Evolutionary conservation across 2,113 vertebrate genomes (phyloP).

Genomic region (Burhinus oedicnemus): DNA sequence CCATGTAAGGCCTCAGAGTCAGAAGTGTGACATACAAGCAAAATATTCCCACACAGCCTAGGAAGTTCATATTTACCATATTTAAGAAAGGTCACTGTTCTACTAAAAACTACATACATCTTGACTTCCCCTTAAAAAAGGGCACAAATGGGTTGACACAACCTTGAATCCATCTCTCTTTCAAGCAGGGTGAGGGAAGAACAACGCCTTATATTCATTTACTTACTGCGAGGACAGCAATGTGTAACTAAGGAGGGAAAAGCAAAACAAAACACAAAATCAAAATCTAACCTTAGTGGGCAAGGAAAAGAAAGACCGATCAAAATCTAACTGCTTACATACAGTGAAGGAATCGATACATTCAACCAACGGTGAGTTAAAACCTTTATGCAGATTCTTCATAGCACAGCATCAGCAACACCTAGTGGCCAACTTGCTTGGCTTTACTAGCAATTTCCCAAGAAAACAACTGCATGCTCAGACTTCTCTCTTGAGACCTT

Average conservation of each 20-base stretch:
- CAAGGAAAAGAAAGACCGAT: background rate
- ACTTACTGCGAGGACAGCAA: conserved; percentile 80
- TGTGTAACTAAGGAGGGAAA: conserved; percentile 62
- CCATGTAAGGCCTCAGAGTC: background rate
- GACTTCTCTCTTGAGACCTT: background rate
- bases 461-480: background rate
- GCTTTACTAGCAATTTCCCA: background rate
- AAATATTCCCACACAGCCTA: background rate
- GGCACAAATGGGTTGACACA: background rate
- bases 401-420: conserved; percentile 68
- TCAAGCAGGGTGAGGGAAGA: background rate
- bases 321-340: background rate
- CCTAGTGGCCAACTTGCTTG: conserved; percentile 62
- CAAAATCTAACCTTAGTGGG: background rate
- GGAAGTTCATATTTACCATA: background rate
- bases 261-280: conserved; percentile 8
- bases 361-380: background rate
- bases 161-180: background rate
- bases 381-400: background rate
- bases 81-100: background rate
- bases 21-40: background rate
- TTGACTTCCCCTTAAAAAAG: background rate
- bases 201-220: background rate
- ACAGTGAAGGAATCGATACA: background rate
- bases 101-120: background rate